phyloP scores from a whole-genome alignment of 2,113 vertebrate species.

The Zosterops pallidus region DNA sequence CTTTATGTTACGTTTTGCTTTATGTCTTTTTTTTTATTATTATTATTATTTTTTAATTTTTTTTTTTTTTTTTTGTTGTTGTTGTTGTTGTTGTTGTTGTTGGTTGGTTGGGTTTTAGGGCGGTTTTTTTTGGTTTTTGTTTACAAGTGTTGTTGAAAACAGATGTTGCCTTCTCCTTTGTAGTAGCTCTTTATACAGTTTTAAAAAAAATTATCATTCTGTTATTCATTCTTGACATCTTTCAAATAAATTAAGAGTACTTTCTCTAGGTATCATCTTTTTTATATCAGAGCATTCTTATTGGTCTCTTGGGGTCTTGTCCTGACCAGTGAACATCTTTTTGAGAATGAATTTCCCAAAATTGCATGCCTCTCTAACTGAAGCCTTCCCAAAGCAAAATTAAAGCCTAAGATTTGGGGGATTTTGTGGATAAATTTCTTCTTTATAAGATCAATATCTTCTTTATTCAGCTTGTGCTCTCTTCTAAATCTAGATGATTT shows the following conservation, averaged over 20 bases:
- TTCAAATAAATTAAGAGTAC: background rate
- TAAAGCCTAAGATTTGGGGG: background rate
- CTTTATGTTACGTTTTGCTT: background rate
- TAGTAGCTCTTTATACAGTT: background rate
- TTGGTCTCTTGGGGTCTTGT: background rate
- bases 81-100: background rate
- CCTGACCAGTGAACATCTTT: background rate
- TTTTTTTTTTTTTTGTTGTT: background rate
- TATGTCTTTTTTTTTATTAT: too few relatives aligned
- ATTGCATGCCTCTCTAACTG: rapidly evolving
- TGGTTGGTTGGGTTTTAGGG: too few relatives aligned
- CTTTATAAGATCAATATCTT: background rate
- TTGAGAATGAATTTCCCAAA: background rate
- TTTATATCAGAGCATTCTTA: background rate
- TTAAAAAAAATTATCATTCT: background rate
- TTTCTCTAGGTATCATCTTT: background rate
- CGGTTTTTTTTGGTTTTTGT: background rate
- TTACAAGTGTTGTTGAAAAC: background rate
- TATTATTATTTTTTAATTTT: too few relatives aligned
- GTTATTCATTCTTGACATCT: background rate
- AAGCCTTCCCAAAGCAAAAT: background rate
- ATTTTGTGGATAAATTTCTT: background rate
- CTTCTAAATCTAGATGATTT: background rate
- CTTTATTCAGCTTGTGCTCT: background rate
- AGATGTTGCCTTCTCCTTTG: background rate